A percentile compares a stretch with the other conserved stretches of the same genome.
Evolutionary conservation across 2,113 vertebrate genomes (phyloP).

Genomic region (Lophura nycthemera): DNA sequence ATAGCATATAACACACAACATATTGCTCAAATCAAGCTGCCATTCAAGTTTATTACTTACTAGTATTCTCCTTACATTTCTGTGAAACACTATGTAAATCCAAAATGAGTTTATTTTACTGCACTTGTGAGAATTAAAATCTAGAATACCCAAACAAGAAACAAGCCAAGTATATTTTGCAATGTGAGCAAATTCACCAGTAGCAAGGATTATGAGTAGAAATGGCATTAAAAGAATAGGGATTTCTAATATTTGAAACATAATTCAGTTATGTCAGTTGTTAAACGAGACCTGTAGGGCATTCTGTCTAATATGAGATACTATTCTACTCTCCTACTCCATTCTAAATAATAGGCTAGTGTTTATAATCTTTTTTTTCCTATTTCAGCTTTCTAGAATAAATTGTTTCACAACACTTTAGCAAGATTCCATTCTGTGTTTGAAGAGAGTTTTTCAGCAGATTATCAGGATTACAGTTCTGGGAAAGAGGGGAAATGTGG

Average conservation of each 20-base stretch:
- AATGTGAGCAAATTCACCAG: not conserved
- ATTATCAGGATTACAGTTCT: not conserved
- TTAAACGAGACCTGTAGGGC: not conserved
- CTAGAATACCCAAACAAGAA: not conserved
- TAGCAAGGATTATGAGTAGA: not conserved
- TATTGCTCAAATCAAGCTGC: constrained; percentile 9
- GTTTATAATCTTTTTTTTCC: not conserved
- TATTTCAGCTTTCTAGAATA: not conserved
- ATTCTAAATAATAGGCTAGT: not conserved
- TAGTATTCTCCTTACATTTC: constrained; percentile 19
- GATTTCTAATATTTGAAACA: not conserved
- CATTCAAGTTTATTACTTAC: constrained; percentile 25
- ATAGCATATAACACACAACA: not conserved
- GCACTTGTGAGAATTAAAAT: not conserved
- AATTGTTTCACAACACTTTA: not conserved
- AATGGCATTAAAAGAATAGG: not conserved
- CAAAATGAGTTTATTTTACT: constrained; percentile 3
- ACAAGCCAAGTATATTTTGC: not conserved
- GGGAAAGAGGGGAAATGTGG: not conserved
- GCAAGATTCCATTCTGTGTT: not conserved
- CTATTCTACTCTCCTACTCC: not conserved
- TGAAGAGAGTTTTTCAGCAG: not conserved
- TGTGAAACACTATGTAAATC: constrained; percentile 8
- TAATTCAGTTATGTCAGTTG: not conserved
- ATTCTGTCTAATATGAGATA: not conserved